Evolutionary conservation across 2,797 vertebrate species (phyloP).

Genomic region (Pyrocephalus nanus): DNA sequence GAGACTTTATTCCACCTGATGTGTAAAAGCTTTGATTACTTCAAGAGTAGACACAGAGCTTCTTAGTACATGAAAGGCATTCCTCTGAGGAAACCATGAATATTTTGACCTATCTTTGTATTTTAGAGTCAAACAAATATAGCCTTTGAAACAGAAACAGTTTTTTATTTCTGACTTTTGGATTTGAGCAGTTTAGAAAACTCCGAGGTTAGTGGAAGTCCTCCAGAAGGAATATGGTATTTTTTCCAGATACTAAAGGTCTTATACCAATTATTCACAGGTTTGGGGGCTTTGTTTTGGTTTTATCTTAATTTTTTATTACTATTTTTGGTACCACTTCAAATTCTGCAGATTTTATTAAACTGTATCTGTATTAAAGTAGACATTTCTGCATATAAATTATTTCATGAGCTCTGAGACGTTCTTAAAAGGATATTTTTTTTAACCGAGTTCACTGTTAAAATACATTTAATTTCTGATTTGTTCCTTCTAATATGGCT

Average conservation of each 20-base stretch:
- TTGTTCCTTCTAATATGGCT: neutral
- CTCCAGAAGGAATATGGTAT: neutral
- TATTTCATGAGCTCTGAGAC: neutral
- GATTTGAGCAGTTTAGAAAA: neutral
- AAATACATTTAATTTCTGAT: neutral
- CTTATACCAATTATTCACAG: neutral
- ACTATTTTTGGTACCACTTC: neutral
- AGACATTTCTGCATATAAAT: neutral
- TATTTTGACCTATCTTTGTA: neutral
- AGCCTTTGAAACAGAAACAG: neutral
- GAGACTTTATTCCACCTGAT: neutral
- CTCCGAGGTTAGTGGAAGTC: neutral
- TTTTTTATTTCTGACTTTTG: neutral
- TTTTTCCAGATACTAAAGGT: neutral
- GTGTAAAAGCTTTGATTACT: neutral
- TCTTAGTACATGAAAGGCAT: neutral
- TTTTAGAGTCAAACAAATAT: neutral
- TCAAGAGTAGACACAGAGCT: neutral
- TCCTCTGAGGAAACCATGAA: neutral
- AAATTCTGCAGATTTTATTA: neutral
- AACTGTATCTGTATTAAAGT: neutral
- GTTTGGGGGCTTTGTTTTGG: rapidly evolving
- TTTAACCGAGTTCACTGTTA: neutral
- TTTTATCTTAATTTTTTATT: neutral
- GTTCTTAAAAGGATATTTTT: neutral